phyloP scores from a whole-genome alignment of 2,888 invertebrate species.

The Metellina segmentata region DNA sequence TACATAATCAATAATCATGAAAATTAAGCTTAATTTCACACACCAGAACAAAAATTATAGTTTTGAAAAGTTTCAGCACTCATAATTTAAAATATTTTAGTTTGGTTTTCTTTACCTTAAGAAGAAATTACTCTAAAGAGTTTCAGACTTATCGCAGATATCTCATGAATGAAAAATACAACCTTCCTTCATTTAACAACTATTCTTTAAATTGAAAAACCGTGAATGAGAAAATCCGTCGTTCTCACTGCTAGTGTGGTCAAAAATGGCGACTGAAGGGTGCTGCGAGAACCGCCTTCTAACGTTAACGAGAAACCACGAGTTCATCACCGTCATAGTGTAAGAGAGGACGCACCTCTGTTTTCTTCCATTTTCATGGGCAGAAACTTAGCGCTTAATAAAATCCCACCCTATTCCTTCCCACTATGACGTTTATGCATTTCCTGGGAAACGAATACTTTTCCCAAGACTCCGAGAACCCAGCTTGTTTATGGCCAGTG shows the following conservation, averaged over 20 bases:
- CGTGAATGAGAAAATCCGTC: too few species aligned
- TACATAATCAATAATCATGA: too few species aligned
- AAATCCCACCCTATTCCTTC: conserved; percentile 31
- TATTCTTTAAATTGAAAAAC: too few species aligned
- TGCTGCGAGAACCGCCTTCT: neutral
- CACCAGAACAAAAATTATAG: too few species aligned
- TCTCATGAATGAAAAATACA: too few species aligned
- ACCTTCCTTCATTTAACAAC: too few species aligned
- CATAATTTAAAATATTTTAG: too few species aligned
- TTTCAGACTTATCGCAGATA: too few species aligned
- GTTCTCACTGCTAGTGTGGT: neutral
- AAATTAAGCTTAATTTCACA: too few species aligned
- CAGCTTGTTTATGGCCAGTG: conserved; percentile 21
- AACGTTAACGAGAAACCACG: conserved; percentile 45
- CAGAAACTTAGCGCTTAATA: conserved; percentile 50
- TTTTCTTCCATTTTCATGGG: conserved; percentile 11
- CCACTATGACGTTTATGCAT: conserved; percentile 17
- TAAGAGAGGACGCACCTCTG: neutral
- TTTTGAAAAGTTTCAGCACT: too few species aligned
- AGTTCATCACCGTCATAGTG: conserved; percentile 13
- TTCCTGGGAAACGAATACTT: conserved; percentile 11
- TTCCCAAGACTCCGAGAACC: neutral
- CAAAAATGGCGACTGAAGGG: neutral
- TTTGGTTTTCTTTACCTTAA: too few species aligned
- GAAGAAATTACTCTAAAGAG: too few species aligned